A percentile compares a stretch with the other conserved stretches of the same genome.
Conservation (phyloP, 2,113 vertebrate species). For the Macquaria ambigua region DNA sequence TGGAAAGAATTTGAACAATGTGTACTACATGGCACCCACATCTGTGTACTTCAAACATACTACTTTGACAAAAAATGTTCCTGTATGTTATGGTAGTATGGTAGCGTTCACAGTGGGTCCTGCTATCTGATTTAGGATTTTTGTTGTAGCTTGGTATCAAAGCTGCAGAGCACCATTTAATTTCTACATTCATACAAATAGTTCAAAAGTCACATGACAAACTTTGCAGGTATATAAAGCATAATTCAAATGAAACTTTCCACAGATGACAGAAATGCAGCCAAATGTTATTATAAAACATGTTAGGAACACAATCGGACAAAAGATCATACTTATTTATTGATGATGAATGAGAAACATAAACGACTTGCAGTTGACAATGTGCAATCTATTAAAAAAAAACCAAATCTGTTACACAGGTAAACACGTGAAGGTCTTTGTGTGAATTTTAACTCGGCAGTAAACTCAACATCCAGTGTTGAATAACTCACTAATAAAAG, state of each 20-base stretch:
- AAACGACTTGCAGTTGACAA: constrained; percentile 37
- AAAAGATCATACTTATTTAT: constrained; percentile 29
- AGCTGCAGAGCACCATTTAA: constrained; percentile 57
- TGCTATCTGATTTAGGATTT: background rate
- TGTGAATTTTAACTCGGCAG: constrained; percentile 44
- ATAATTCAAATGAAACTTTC: constrained; percentile 13
- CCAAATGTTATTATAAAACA: constrained; percentile 52
- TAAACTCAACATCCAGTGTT: constrained; percentile 82
- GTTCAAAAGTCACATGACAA: constrained; percentile 32
- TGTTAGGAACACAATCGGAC: constrained; percentile 48
- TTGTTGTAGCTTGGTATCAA: constrained; percentile 17
- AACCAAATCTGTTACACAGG: background rate
- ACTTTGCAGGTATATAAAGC: constrained; percentile 29
- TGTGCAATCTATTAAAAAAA: constrained; percentile 39
- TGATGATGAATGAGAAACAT: constrained; percentile 35
- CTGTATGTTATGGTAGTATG: constrained; percentile 8
- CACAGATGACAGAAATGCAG: constrained; percentile 38
- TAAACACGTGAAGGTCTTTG: constrained; percentile 23
- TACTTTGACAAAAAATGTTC: constrained; percentile 23
- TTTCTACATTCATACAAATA: constrained; percentile 44
- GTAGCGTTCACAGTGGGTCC: constrained; percentile 38
- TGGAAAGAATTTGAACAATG: constrained; percentile 30
- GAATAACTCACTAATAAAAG: constrained; percentile 68
- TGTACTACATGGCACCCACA: constrained; percentile 45
- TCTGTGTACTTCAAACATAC: constrained; percentile 29